Conservation (phyloP, 1,140 invertebrate species). For the Subanguina moxae region DNA sequence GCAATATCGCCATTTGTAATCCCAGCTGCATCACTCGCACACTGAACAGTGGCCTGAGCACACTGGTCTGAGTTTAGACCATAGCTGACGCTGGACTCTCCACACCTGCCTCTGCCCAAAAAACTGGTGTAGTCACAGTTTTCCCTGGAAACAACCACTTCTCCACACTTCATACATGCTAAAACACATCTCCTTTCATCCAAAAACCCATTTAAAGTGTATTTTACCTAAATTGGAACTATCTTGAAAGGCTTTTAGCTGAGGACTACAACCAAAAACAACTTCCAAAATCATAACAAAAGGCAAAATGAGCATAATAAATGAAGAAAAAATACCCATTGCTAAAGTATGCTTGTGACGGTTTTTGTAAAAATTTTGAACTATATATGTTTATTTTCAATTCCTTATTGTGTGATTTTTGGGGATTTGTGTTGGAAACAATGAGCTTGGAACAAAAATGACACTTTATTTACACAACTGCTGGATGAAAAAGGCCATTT, state of each 20-base stretch:
- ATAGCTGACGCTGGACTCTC: not conserved
- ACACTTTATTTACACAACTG: too few relatives aligned
- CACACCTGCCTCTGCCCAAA: not conserved
- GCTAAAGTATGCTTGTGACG: too few relatives aligned
- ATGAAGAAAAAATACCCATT: too few relatives aligned
- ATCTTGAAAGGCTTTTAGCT: constrained; percentile 1
- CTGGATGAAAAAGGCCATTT: too few relatives aligned
- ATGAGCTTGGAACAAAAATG: too few relatives aligned
- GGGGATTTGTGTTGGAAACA: too few relatives aligned
- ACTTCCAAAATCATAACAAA: too few relatives aligned
- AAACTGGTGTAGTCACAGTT: not conserved
- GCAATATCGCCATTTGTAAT: too few relatives aligned
- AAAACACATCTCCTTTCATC: not conserved
- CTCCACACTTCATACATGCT: not conserved
- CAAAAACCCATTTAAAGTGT: not conserved
- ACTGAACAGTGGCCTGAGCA: not conserved
- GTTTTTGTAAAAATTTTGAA: too few relatives aligned
- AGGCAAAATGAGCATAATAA: too few relatives aligned
- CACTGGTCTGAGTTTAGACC: not conserved
- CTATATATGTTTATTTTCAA: too few relatives aligned
- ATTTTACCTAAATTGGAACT: not conserved
- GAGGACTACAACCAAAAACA: not conserved
- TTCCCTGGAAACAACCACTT: not conserved
- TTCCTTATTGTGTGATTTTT: too few relatives aligned
- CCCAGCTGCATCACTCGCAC: not conserved